Conservation (phyloP, 2,888 invertebrate species). For the Norana najaformis region DNA sequence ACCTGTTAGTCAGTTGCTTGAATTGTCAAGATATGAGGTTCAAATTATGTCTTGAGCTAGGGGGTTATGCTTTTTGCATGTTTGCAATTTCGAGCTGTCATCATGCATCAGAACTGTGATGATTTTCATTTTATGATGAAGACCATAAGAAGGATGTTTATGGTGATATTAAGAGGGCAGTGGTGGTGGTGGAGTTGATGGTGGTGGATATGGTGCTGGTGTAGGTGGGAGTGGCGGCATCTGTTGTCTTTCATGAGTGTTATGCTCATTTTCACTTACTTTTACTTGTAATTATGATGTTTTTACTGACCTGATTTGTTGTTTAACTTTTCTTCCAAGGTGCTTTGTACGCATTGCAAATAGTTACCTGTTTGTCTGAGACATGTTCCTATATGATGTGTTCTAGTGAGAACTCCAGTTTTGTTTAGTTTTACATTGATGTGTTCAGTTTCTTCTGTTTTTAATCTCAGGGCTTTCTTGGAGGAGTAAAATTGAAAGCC, state of each 20-base stretch:
- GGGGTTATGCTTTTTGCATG: neutral
- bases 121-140: too few relatives aligned
- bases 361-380: too few relatives aligned
- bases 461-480: conserved; percentile 56
- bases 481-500: conserved; percentile 55
- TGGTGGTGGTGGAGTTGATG: neutral
- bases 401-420: neutral
- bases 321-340: neutral
- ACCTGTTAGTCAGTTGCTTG: neutral
- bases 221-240: neutral
- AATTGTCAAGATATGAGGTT: neutral
- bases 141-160: neutral
- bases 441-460: neutral
- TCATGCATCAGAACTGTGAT: too few relatives aligned
- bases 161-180: neutral
- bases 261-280: neutral
- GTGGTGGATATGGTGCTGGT: neutral
- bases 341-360: neutral
- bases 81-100: neutral
- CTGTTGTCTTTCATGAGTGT: neutral
- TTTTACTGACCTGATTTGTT: neutral
- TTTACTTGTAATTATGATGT: neutral
- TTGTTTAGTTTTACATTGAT: neutral
- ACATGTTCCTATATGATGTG: neutral
- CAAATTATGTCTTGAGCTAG: neutral